Evolutionary conservation across 1,140 invertebrate species (phyloP).

Genomic region (Atopsyche davidsoni): DNA sequence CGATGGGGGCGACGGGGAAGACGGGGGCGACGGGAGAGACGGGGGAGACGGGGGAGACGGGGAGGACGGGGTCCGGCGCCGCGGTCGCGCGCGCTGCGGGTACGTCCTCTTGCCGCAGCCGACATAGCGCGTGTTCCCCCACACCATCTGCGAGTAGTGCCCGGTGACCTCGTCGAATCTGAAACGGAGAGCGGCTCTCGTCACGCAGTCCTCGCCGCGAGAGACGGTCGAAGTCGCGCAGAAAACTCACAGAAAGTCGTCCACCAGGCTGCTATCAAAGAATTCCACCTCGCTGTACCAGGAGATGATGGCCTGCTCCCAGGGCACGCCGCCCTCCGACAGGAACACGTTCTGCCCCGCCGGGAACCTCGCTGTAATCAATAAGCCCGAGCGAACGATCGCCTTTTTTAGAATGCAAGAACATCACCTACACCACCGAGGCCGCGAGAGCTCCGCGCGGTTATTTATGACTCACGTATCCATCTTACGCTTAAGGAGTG

Average conservation of each 20-base stretch:
- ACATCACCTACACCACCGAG: too few species aligned
- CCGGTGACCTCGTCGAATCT: slow-evolving; percentile 27
- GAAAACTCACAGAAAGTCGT: slow-evolving; percentile 26
- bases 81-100: too few species aligned
- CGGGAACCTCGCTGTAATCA: slow-evolving; percentile 30
- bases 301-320: slow-evolving; percentile 31
- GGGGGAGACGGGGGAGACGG: too few species aligned
- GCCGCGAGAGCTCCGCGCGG: too few species aligned
- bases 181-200: neutral
- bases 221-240: neutral
- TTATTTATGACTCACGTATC: too few species aligned
- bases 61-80: too few species aligned
- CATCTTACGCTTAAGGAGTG: too few species aligned
- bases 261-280: slow-evolving; percentile 27
- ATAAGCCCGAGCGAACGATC: neutral
- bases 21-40: too few species aligned
- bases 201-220: neutral
- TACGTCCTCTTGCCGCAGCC: slow-evolving; percentile 32
- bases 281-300: slow-evolving; percentile 36
- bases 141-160: slow-evolving; percentile 45
- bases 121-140: slow-evolving; percentile 40
- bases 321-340: slow-evolving; percentile 31
- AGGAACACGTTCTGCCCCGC: slow-evolving; percentile 37
- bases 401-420: too few species aligned
- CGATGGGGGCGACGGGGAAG: too few species aligned